phyloP scores from a whole-genome alignment of 1,140 invertebrate species.

The Panagrolaimus sp. region DNA sequence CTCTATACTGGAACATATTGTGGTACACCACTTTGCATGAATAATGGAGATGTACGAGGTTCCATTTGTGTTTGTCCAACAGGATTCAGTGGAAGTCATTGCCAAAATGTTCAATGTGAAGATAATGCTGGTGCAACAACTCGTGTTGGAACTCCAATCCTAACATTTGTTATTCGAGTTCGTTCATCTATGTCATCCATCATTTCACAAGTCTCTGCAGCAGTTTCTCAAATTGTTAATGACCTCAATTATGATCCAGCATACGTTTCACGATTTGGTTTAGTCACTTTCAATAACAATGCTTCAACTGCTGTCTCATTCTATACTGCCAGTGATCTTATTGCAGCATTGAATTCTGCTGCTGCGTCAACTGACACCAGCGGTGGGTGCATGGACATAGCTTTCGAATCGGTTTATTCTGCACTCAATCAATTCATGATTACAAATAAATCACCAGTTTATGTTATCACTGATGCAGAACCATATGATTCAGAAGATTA shows the following conservation, averaged over 20 bases:
- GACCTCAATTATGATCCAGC: background rate
- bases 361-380: background rate
- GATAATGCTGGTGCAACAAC: background rate
- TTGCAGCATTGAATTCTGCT: background rate
- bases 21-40: conserved; percentile 5
- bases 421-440: conserved; percentile 1
- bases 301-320: background rate
- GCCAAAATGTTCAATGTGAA: conserved; percentile 8
- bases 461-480: conserved; percentile 33
- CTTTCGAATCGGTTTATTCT: background rate
- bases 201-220: background rate
- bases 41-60: background rate
- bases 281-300: conserved; percentile 6
- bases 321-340: background rate
- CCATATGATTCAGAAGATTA: conserved; percentile 20
- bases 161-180: conserved; percentile 11
- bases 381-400: conserved; percentile 4
- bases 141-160: background rate
- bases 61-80: background rate
- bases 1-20: background rate
- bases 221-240: background rate
- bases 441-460: conserved; percentile 17
- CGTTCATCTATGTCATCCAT: background rate
- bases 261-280: background rate
- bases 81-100: background rate